phyloP scores from a whole-genome alignment of 2,888 invertebrate genomes.

The Theristus sp. region DNA sequence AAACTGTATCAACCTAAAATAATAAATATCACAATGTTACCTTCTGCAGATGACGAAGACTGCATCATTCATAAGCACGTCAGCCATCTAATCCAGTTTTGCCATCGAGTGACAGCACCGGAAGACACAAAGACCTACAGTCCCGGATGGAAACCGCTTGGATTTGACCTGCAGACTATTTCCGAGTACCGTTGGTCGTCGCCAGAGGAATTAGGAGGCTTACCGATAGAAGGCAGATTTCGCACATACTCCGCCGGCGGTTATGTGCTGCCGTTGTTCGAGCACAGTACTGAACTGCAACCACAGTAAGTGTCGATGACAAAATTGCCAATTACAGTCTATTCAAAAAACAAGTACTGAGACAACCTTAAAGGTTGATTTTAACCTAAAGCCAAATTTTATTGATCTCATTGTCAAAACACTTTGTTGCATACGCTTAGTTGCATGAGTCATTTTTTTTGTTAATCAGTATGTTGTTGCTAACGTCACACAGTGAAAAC shows the following conservation, averaged over 20 bases:
- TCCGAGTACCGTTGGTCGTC: background rate
- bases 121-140: background rate
- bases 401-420: too few species aligned
- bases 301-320: too few species aligned
- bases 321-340: too few species aligned
- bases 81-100: background rate
- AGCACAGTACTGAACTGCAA: background rate
- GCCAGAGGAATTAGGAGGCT: background rate
- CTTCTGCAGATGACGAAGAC: background rate
- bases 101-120: background rate
- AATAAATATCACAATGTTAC: too few species aligned
- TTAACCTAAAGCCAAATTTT: too few species aligned
- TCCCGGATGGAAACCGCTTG: background rate
- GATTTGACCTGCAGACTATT: background rate
- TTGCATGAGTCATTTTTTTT: too few species aligned
- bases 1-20: too few species aligned
- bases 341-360: too few species aligned
- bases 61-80: background rate
- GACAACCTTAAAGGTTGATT: too few species aligned
- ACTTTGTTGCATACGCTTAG: too few species aligned
- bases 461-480: too few species aligned
- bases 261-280: background rate
- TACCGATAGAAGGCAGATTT: background rate
- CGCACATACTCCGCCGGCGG: background rate
- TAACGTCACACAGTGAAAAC: too few species aligned